Conservation (phyloP, 2,797 vertebrate genomes). For the Urophycis tenuis region DNA sequence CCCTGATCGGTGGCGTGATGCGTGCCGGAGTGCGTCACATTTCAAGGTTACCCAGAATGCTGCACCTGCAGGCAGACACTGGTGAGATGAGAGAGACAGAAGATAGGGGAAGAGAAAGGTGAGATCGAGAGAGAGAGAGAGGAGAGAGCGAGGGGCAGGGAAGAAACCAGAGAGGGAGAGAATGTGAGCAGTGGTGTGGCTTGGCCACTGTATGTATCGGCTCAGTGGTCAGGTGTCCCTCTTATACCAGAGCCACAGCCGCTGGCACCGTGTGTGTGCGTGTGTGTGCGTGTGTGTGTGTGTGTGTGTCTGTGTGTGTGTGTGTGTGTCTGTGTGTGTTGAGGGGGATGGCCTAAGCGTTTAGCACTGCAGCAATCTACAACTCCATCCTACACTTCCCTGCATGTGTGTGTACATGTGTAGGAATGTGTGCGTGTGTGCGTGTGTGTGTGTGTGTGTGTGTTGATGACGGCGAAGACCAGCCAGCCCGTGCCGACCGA, state of each 20-base stretch:
- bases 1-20: background rate
- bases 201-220: background rate
- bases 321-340: background rate
- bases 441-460: background rate
- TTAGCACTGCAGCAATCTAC: background rate
- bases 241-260: background rate
- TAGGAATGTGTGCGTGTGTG: background rate
- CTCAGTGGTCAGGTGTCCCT: conserved; percentile 1
- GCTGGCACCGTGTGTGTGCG: background rate
- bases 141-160: background rate
- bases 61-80: background rate
- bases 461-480: background rate
- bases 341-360: background rate
- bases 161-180: background rate
- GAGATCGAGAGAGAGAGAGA: background rate
- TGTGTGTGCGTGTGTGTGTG: background rate
- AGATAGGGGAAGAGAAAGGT: background rate
- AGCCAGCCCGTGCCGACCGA: background rate
- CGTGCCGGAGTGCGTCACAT: conserved; percentile 52
- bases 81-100: background rate
- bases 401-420: background rate
- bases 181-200: background rate
- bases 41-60: conserved; percentile 56
- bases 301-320: background rate
- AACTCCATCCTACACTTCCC: background rate